Evolutionary conservation across 2,888 invertebrate species (phyloP).

Genomic region (Microdon myrmicae): DNA sequence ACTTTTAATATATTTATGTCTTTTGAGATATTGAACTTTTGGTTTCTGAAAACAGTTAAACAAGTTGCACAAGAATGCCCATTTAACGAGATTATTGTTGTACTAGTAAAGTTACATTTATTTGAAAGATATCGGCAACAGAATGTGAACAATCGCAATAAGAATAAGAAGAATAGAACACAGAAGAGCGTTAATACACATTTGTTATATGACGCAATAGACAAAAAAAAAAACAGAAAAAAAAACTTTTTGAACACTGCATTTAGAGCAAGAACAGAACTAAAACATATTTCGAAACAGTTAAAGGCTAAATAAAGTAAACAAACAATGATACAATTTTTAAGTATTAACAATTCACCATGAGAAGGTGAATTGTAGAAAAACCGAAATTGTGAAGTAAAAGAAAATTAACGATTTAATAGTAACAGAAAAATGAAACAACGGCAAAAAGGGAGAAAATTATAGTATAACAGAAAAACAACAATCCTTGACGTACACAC

Average conservation of each 20-base stretch:
- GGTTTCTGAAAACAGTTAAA: constrained; percentile 12
- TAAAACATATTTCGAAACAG: too few species aligned
- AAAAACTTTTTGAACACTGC: too few species aligned
- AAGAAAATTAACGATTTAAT: constrained; percentile 19
- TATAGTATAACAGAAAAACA: constrained; percentile 18
- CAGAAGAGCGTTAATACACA: constrained; percentile 40
- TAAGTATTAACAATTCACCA: too few species aligned
- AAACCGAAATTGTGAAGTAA: constrained; percentile 13
- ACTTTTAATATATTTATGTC: not conserved
- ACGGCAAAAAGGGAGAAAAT: constrained; percentile 31
- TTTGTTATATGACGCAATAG: constrained; percentile 18
- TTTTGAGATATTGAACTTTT: not conserved
- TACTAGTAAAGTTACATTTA: constrained; percentile 11
- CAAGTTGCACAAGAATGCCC: constrained; percentile 31
- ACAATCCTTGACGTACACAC: constrained; percentile 52
- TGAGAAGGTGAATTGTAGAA: too few species aligned
- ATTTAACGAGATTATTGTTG: constrained; percentile 51
- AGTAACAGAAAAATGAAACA: constrained; percentile 5
- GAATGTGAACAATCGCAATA: constrained; percentile 42
- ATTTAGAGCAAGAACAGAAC: too few species aligned
- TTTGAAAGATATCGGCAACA: constrained; percentile 36
- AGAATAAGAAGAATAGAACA: too few species aligned
- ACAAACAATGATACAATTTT: too few species aligned
- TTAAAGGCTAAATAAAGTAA: too few species aligned
- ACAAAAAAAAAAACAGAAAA: constrained; percentile 15